A percentile compares a stretch with the other conserved stretches of the same genome.
phyloP scores from a whole-genome alignment of 1,140 invertebrate genomes.

The Trinorchestia longiramus region DNA sequence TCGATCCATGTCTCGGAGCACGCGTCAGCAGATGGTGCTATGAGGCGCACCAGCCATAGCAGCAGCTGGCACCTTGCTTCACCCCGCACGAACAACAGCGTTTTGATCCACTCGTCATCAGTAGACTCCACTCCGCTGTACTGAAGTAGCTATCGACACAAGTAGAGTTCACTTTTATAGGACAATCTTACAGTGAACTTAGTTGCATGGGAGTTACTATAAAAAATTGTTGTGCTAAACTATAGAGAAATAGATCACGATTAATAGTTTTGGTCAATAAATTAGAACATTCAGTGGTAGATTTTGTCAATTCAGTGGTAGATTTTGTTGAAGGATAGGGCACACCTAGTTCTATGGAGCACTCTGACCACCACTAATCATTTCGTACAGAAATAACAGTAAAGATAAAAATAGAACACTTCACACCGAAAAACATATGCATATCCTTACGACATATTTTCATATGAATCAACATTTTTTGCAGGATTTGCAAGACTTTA shows the following conservation, averaged over 20 bases:
- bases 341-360: no score
- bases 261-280: not conserved
- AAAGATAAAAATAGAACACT: no score
- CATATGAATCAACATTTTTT: no score
- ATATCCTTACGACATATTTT: no score
- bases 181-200: no score
- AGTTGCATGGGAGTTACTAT: not conserved
- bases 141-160: not conserved
- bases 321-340: no score
- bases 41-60: not conserved
- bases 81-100: not conserved
- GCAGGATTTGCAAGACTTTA: no score
- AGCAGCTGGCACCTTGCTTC: not conserved
- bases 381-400: no score
- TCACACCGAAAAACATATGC: no score
- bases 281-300: not conserved
- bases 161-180: no score
- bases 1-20: not conserved
- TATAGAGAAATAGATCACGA: not conserved
- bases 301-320: not conserved
- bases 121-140: constrained; percentile 35
- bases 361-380: no score
- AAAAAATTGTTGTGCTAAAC: not conserved
- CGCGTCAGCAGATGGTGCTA: not conserved
- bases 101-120: not conserved